phyloP scores from a whole-genome alignment of 2,888 invertebrate species.

The Eupithecia centaureata region DNA sequence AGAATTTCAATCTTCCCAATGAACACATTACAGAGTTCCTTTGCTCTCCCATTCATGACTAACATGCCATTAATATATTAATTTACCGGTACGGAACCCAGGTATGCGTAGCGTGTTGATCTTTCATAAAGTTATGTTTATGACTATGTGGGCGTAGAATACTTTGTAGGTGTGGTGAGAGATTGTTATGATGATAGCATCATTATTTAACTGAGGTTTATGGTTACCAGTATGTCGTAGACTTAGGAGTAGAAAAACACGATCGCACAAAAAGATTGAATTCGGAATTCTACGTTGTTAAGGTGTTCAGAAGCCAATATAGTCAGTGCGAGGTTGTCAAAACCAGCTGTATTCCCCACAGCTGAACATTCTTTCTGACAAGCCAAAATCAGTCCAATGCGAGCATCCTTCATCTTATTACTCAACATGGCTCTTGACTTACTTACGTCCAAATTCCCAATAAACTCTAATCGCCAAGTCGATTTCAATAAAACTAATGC shows the following conservation, averaged over 20 bases:
- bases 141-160: slow-evolving; percentile 14
- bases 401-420: background rate
- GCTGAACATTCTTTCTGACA: background rate
- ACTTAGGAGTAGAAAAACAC: background rate
- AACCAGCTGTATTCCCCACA: background rate
- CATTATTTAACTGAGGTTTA: slow-evolving; percentile 1
- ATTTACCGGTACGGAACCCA: slow-evolving; percentile 25
- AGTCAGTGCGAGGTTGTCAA: background rate
- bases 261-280: background rate
- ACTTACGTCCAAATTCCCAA: background rate
- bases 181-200: slow-evolving; percentile 15
- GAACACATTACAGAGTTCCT: background rate
- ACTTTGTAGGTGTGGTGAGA: slow-evolving; percentile 17
- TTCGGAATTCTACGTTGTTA: background rate
- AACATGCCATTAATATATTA: slow-evolving; percentile 22
- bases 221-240: background rate
- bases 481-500: slow-evolving; percentile 26
- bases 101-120: slow-evolving; percentile 25
- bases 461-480: slow-evolving; percentile 5
- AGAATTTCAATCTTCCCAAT: background rate
- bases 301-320: background rate
- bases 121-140: slow-evolving; percentile 22
- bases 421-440: background rate
- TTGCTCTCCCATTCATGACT: slow-evolving; percentile 5
- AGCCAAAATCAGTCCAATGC: background rate